phyloP scores from a whole-genome alignment of 2,113 vertebrate species.

The Caranx ignobilis region DNA sequence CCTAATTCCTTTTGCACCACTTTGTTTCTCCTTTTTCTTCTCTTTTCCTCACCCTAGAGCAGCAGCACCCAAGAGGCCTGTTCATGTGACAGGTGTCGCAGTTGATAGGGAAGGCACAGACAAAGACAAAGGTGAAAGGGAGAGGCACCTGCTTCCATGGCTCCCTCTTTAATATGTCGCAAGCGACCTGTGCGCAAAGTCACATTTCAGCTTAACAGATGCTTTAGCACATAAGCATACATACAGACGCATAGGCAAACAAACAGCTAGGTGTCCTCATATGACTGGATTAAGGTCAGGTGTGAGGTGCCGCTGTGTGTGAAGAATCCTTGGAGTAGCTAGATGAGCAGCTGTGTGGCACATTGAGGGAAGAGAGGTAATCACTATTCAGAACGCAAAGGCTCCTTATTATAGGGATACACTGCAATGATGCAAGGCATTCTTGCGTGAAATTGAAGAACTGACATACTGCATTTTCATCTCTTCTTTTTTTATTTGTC shows the following conservation, averaged over 20 bases:
- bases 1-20: constrained; percentile 50
- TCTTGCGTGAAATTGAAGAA: constrained; percentile 86
- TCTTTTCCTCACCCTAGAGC: constrained; percentile 35
- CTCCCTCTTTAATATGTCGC: constrained; percentile 42
- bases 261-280: constrained; percentile 23
- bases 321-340: constrained; percentile 30
- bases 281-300: constrained; percentile 47
- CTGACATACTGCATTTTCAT: constrained; percentile 80
- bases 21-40: constrained; percentile 54
- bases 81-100: constrained; percentile 66
- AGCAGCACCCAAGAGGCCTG: constrained; percentile 55
- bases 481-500: constrained; percentile 74
- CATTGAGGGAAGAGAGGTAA: constrained; percentile 61
- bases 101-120: constrained; percentile 46
- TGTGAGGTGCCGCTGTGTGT: constrained; percentile 5
- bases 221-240: constrained; percentile 19
- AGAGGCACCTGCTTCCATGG: constrained; percentile 57
- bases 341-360: constrained; percentile 44
- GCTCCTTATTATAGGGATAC: constrained; percentile 81
- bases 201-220: constrained; percentile 1
- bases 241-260: not conserved
- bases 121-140: constrained; percentile 55
- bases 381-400: constrained; percentile 79
- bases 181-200: constrained; percentile 6
- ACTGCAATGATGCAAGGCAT: constrained; percentile 80